Evolutionary conservation across 2,113 vertebrate genomes (phyloP).

Genomic region (Sigmodon hispidus): DNA sequence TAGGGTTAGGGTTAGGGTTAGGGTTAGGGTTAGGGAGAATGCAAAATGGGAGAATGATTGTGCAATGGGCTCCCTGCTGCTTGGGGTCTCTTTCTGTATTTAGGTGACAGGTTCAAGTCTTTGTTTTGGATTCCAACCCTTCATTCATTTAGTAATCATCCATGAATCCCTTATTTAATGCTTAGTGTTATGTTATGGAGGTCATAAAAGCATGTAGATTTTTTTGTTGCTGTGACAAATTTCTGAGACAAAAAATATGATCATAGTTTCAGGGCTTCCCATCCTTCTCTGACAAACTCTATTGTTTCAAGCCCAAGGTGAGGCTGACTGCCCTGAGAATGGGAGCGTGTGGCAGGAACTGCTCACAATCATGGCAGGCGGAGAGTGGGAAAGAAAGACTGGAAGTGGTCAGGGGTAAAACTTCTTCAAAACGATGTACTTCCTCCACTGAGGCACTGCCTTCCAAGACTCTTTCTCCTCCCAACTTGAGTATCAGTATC

Average conservation of each 20-base stretch:
- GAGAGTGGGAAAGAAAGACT: not conserved
- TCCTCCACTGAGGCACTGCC: not conserved
- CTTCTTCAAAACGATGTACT: not conserved
- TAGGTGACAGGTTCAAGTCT: not conserved
- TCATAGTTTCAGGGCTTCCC: not conserved
- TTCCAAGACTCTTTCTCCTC: not conserved
- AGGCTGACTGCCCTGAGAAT: not conserved
- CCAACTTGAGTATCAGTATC: not conserved
- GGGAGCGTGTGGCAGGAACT: not conserved
- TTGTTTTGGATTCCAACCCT: not conserved
- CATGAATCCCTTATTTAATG: not conserved
- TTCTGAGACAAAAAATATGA: not conserved
- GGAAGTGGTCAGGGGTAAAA: not conserved
- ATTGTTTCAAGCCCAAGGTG: not conserved
- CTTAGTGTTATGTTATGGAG: not conserved
- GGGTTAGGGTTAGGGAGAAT: too few relatives aligned
- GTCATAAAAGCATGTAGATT: not conserved
- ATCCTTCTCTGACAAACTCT: not conserved
- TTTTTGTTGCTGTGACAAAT: not conserved
- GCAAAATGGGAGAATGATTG: conserved; percentile 49
- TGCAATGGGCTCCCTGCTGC: rapidly evolving
- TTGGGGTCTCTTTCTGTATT: not conserved
- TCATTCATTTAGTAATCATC: not conserved
- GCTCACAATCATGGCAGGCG: not conserved
- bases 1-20: too few relatives aligned